Conservation (phyloP, 2,888 invertebrate species). For the Yponomeuta evonymella region DNA sequence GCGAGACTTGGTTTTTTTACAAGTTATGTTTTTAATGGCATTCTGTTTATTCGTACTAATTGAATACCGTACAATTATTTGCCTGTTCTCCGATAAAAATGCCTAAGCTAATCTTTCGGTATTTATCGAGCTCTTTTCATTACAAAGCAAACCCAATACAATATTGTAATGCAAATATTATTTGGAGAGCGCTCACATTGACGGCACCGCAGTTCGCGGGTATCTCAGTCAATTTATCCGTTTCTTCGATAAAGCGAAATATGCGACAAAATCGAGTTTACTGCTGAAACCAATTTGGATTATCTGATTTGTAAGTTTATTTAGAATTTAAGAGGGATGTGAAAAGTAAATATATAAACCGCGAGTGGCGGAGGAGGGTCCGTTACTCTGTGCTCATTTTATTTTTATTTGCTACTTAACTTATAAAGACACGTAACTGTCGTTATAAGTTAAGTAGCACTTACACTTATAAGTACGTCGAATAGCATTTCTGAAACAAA, state of each 20-base stretch:
- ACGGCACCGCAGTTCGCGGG: constrained; percentile 17
- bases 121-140: background rate
- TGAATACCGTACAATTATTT: no score
- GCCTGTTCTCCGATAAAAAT: no score
- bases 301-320: constrained; percentile 69
- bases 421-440: no score
- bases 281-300: constrained; percentile 73
- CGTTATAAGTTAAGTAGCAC: no score
- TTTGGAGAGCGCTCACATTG: constrained; percentile 1
- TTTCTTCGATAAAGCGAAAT: constrained; percentile 63
- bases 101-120: background rate
- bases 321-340: constrained; percentile 26
- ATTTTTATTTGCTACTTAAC: no score
- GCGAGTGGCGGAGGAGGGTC: background rate
- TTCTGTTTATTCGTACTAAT: no score
- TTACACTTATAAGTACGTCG: no score
- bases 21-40: no score
- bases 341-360: background rate
- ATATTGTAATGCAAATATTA: constrained; percentile 4
- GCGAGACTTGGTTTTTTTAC: no score
- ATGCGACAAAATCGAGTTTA: constrained; percentile 71
- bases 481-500: no score
- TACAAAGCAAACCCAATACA: background rate
- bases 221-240: constrained; percentile 70
- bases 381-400: background rate